Percentiles rank a stretch among this genome's conserved stretches.
Evolutionary conservation across 2,888 invertebrate species (phyloP).

Genomic region (Drosophila hamatofila): DNA sequence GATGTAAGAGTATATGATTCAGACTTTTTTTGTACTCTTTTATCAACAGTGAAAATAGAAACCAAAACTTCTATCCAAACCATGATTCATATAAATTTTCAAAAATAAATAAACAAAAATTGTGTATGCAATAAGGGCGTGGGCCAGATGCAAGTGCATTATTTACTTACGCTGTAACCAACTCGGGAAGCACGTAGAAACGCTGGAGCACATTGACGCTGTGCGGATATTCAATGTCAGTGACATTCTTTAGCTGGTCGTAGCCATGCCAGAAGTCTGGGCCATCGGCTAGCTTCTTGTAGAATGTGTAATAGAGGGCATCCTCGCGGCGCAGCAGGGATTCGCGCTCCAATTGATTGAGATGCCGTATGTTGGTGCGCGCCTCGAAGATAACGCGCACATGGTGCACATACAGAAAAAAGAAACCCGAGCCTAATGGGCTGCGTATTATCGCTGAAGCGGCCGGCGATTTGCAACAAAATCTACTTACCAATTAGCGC

Average conservation of each 20-base stretch:
- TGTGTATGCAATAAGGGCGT: not conserved
- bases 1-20: not conserved
- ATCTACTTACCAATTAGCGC: conserved; percentile 83
- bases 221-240: conserved; percentile 92
- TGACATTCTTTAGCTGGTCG: conserved; percentile 89
- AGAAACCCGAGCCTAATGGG: conserved; percentile 87
- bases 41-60: not conserved
- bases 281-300: conserved; percentile 91
- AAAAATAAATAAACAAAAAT: not conserved
- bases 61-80: not conserved
- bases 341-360: conserved; percentile 92
- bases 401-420: conserved; percentile 88
- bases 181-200: conserved; percentile 95
- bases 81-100: not conserved
- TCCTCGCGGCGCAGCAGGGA: conserved; percentile 94
- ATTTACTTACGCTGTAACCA: conserved; percentile 85
- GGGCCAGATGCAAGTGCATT: not conserved
- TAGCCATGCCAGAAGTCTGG: conserved; percentile 88
- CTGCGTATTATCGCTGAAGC: conserved; percentile 12
- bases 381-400: conserved; percentile 91
- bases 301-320: conserved; percentile 96
- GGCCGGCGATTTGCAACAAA: conserved; percentile 25
- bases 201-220: conserved; percentile 92
- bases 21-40: not conserved
- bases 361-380: conserved; percentile 92